phyloP scores from a whole-genome alignment of 2,888 invertebrate genomes.

The Neoitamus cyanurus region DNA sequence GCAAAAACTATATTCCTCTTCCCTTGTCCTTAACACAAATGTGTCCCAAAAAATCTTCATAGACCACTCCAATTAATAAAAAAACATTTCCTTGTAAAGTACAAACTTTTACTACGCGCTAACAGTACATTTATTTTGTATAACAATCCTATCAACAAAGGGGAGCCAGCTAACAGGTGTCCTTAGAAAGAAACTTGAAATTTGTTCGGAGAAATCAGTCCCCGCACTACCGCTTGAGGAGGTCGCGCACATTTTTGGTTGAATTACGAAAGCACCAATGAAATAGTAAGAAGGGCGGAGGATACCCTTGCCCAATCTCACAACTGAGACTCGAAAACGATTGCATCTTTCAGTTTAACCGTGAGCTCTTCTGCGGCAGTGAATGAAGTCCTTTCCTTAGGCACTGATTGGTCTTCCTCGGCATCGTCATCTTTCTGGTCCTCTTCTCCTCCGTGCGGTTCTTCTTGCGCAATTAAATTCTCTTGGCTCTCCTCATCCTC shows the following conservation, averaged over 20 bases:
- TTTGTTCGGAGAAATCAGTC: slow-evolving; percentile 9
- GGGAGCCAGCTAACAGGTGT: not conserved
- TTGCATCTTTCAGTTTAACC: not conserved
- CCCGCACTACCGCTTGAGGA: not conserved
- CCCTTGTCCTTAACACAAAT: not conserved
- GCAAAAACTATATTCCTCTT: no score
- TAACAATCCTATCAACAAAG: slow-evolving; percentile 1
- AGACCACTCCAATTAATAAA: not conserved
- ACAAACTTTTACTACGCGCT: slow-evolving; percentile 50
- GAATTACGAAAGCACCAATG: slow-evolving; percentile 27
- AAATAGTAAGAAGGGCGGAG: not conserved
- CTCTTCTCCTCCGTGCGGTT: not conserved
- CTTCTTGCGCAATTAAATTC: not conserved
- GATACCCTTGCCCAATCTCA: not conserved
- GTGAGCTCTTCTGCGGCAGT: not conserved
- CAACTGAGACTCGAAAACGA: not conserved
- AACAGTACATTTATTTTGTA: slow-evolving; percentile 45
- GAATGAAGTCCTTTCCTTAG: not conserved
- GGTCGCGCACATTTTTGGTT: not conserved
- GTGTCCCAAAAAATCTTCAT: not conserved
- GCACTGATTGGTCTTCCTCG: not conserved
- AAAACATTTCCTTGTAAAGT: slow-evolving; percentile 42
- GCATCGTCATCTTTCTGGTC: not conserved
- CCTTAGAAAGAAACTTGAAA: slow-evolving; percentile 7
- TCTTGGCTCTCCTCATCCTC: not conserved